Percentiles rank a stretch among this genome's conserved stretches.
Evolutionary conservation across 2,797 vertebrate genomes (phyloP).

Genomic region (Paramormyrops hopkinsi): DNA sequence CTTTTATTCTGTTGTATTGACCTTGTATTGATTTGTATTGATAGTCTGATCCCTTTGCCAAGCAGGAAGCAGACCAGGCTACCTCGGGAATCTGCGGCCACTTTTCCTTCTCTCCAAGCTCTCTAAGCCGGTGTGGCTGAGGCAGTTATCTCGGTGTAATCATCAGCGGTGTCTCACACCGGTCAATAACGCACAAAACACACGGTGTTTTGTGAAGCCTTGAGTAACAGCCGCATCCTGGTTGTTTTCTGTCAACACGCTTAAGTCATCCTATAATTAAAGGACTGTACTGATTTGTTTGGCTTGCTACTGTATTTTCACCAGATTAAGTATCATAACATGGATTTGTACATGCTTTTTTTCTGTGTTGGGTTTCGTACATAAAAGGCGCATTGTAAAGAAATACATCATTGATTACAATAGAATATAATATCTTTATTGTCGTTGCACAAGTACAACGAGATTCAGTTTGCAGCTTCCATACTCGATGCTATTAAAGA

Average conservation of each 20-base stretch:
- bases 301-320: constrained; percentile 1
- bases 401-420: not conserved
- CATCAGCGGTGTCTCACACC: not conserved
- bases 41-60: not conserved
- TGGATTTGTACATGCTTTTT: not conserved
- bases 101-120: not conserved
- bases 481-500: not conserved
- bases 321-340: not conserved
- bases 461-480: not conserved
- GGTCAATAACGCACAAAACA: not conserved
- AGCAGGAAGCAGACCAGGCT: not conserved
- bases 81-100: not conserved
- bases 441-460: not conserved
- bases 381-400: not conserved
- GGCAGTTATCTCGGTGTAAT: not conserved
- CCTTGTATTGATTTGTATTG: not conserved
- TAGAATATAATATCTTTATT: not conserved
- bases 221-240: not conserved
- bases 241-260: constrained; percentile 8
- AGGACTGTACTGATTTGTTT: constrained; percentile 4
- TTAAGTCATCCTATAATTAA: constrained; percentile 11
- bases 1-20: not conserved
- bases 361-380: not conserved
- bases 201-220: not conserved
- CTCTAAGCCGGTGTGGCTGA: not conserved